phyloP scores from a whole-genome alignment of 2,888 invertebrate species.

The Arenicola marina region DNA sequence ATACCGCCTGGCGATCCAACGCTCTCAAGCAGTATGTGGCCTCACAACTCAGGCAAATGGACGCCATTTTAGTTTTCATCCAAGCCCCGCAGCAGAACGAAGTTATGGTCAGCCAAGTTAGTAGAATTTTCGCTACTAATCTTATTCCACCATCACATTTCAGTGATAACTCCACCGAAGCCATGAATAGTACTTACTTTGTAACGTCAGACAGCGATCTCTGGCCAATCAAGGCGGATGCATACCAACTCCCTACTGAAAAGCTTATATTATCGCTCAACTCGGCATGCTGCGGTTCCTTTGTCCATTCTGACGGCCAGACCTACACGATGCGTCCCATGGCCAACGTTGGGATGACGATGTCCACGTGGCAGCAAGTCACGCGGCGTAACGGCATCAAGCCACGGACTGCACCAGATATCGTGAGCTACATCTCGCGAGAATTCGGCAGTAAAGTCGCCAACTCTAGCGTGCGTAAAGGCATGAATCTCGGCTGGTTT shows the following conservation, averaged over 20 bases:
- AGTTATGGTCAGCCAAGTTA: background rate
- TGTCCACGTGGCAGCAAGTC: background rate
- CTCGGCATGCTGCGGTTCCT: background rate
- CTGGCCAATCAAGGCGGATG: background rate
- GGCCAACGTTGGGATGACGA: background rate
- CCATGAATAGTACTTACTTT: background rate
- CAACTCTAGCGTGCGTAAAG: background rate
- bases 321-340: background rate
- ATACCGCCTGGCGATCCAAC: background rate
- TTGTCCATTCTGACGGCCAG: background rate
- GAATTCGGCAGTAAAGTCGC: background rate
- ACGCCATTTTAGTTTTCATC: background rate
- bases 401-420: background rate
- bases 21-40: background rate
- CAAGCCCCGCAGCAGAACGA: background rate
- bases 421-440: background rate
- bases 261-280: background rate
- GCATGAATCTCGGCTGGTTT: conserved; percentile 1
- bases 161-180: background rate
- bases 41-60: background rate
- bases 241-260: background rate
- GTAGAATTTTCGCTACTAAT: background rate
- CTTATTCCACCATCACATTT: too few species aligned
- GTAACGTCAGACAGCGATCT: conserved; percentile 2
- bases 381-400: background rate